Evolutionary conservation across 2,888 invertebrate genomes (phyloP).

Genomic region (Tipula lateralis): DNA sequence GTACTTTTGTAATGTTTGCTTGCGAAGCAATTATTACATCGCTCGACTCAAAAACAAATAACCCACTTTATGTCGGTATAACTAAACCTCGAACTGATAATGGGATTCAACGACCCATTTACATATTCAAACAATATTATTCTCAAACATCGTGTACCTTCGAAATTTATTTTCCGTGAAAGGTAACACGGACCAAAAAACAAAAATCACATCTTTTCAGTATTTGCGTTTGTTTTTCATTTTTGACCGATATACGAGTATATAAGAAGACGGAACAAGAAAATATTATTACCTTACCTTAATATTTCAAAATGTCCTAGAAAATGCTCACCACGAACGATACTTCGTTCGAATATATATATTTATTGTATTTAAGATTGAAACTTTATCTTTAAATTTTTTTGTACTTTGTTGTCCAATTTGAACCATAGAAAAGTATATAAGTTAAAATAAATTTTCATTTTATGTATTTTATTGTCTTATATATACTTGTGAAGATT

Average conservation of each 20-base stretch:
- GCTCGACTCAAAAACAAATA: too few relatives aligned
- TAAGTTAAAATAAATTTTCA: neutral
- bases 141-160: too few relatives aligned
- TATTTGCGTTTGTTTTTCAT: neutral
- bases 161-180: neutral
- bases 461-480: neutral
- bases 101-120: too few relatives aligned
- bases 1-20: too few relatives aligned
- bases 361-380: neutral
- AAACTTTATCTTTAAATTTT: constrained; percentile 12
- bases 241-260: neutral
- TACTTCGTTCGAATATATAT: neutral
- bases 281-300: neutral
- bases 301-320: neutral
- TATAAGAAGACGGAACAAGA: neutral
- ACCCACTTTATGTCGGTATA: too few relatives aligned
- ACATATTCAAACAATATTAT: too few relatives aligned
- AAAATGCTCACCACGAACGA: neutral
- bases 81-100: too few relatives aligned
- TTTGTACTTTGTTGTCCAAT: neutral
- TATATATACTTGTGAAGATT: neutral
- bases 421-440: neutral
- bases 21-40: too few relatives aligned
- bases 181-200: neutral
- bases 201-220: neutral